These are phyloP conservation scores for Umimayanthus kanabou DNA, from an alignment of 92 coral and sea anemone genomes.

Conservation along the genomic window DNA sequence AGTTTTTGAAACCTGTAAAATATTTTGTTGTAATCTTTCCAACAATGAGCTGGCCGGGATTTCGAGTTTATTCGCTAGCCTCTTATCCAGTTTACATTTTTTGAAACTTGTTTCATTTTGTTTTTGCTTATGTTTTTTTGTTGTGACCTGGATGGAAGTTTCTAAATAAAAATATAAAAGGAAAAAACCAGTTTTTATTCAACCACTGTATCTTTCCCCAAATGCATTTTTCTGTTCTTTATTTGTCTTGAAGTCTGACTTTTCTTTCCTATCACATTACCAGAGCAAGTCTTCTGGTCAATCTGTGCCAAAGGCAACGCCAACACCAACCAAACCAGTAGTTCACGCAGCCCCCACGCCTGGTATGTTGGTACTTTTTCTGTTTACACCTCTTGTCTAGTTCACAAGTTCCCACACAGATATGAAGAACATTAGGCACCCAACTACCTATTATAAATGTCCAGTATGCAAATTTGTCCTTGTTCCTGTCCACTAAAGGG, in stretches of 20 bases:
- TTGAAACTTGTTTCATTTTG: too few relatives aligned
- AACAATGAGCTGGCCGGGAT: too few relatives aligned
- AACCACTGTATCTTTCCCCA: not conserved
- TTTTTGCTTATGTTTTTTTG: too few relatives aligned
- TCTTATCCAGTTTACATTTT: too few relatives aligned
- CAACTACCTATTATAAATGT: too few relatives aligned
- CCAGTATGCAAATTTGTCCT: too few relatives aligned
- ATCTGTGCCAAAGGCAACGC: slow-evolving; percentile 72
- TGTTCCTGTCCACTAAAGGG: too few relatives aligned
- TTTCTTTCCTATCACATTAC: slow-evolving; percentile 65
- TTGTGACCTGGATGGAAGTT: too few relatives aligned
- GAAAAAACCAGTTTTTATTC: not conserved
- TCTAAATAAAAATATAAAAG: too few relatives aligned
- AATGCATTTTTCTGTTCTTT: slow-evolving; percentile 24
- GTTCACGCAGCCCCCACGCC: slow-evolving; percentile 58
- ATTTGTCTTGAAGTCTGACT: slow-evolving; percentile 35
- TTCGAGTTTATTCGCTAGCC: too few relatives aligned
- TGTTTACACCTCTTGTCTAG: slow-evolving; percentile 19
- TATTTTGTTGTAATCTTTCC: too few relatives aligned
- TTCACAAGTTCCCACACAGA: not conserved
- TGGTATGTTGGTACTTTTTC: slow-evolving; percentile 74
- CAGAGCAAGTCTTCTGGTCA: slow-evolving; percentile 87
- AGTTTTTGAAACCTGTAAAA: too few relatives aligned
- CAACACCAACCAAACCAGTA: slow-evolving; percentile 82
- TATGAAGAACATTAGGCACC: not conserved